Evolutionary conservation across 2,113 vertebrate species (phyloP).

Genomic region (Vanacampus margaritifer): DNA sequence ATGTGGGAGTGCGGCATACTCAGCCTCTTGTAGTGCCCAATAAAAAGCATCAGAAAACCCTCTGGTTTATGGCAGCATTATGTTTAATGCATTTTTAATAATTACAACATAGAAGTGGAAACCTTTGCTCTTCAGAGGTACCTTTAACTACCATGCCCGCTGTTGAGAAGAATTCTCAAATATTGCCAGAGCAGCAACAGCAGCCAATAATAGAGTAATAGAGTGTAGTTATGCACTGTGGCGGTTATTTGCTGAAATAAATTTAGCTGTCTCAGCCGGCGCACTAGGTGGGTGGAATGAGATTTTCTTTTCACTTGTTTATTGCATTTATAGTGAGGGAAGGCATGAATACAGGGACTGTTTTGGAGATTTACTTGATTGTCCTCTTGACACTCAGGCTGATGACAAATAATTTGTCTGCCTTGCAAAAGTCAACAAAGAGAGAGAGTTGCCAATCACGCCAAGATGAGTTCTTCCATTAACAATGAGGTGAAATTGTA

Average conservation of each 20-base stretch:
- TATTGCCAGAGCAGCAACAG: constrained; percentile 3
- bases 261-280: constrained; percentile 51
- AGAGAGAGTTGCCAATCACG: constrained; percentile 12
- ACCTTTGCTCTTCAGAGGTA: background rate
- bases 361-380: constrained; percentile 9
- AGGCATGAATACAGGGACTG: constrained; percentile 15
- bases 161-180: constrained; percentile 13
- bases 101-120: background rate
- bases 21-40: background rate
- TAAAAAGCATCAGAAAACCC: background rate
- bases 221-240: constrained; percentile 4
- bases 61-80: background rate
- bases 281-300: constrained; percentile 46
- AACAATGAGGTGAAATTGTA: constrained; percentile 34
- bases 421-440: constrained; percentile 15
- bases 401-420: constrained; percentile 40
- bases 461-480: constrained; percentile 18
- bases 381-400: constrained; percentile 27
- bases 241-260: constrained; percentile 46
- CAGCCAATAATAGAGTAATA: constrained; percentile 1
- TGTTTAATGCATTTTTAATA: constrained; percentile 1
- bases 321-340: constrained; percentile 36
- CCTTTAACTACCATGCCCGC: background rate
- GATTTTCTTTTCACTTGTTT: constrained; percentile 52
- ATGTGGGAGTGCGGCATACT: background rate